These are phyloP conservation scores for Theonella swinhoei DNA, from an alignment of 37 sponge, comb jelly and placozoan genomes.

Conservation along the genomic window DNA sequence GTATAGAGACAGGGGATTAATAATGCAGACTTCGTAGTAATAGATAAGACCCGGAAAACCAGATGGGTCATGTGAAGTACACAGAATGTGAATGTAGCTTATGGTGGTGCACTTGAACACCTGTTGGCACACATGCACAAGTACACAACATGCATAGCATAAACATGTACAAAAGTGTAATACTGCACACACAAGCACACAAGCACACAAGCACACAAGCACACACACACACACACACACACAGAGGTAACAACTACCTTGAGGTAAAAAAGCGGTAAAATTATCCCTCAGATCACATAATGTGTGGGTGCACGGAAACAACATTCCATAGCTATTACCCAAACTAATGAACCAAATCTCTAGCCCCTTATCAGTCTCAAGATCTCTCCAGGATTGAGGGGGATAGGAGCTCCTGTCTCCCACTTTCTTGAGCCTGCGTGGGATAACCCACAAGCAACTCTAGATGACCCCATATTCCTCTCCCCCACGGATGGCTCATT, in stretches of 20 bases:
- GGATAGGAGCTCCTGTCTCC: neutral
- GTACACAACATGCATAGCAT: neutral
- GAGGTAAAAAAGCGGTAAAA: neutral
- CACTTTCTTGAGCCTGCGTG: neutral
- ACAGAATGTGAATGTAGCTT: neutral
- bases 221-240: conserved; percentile 12
- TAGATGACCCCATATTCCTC: neutral
- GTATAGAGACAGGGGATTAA: neutral
- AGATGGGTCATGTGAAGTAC: neutral
- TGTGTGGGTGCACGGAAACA: neutral
- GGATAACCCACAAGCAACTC: neutral
- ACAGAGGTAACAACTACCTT: neutral
- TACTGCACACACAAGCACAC: no score
- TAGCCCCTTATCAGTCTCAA: neutral
- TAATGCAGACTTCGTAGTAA: neutral
- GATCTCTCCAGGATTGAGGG: conserved; percentile 3
- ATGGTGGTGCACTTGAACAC: neutral
- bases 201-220: no score
- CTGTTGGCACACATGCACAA: neutral
- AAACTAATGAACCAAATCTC: neutral
- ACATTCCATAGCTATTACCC: neutral
- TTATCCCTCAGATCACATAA: neutral
- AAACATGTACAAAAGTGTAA: no score
- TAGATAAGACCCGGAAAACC: neutral
- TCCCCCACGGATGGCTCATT: neutral